Evolutionary conservation across 2,797 vertebrate genomes (phyloP), one percentile per base, ranked within the genome.

Genomic region (Ataeniobius toweri): DNA sequence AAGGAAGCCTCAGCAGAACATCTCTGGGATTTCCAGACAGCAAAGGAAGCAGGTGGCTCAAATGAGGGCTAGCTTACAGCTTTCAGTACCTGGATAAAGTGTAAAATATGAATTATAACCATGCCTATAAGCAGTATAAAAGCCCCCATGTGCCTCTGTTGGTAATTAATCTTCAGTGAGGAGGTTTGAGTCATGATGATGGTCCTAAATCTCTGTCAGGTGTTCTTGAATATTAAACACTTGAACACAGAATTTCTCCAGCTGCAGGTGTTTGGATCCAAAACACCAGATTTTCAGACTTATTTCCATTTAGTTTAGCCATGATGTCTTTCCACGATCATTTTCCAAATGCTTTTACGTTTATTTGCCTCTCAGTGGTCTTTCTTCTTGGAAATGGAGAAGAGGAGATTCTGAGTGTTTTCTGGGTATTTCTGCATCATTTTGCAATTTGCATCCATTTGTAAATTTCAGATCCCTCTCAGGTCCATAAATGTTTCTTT

Each of bases 161-260:
- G 2, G 6, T 72, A 59, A 74, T 71, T 59, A 65, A 73, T 80
- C 82, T 70, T 76, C 46, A 73, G 71, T 36, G 31, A 58, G 76
- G 58, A 59, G 5, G 7, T n/a, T 39, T 50, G 22, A 59, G 44
- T 2, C 53, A 48, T 39, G n/a, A 71, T 56, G 16, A 68, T 14
- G 6, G 2, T 22, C 53, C 22, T 18, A 53, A 39, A 39, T 65
- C 31, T 67, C 63, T 22, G 18, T 22, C 61, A 39, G 31, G 31
- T 39, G 31, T 7, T 67, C 36, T 41, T 41, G 31, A 67, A 4
- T 13, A 58, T 58, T 26, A 58, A n/a, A 58, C n/a, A 6, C 24
- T 9, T 58, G 56, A 58, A 58, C 56, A 1, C 24, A 10, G 24
- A 14, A 14, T 28, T 58, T 28, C 26, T 26, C 31, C 63, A 67